Evolutionary conservation across 2,888 invertebrate species (phyloP).

Genomic region (Polydrusus cervinus): DNA sequence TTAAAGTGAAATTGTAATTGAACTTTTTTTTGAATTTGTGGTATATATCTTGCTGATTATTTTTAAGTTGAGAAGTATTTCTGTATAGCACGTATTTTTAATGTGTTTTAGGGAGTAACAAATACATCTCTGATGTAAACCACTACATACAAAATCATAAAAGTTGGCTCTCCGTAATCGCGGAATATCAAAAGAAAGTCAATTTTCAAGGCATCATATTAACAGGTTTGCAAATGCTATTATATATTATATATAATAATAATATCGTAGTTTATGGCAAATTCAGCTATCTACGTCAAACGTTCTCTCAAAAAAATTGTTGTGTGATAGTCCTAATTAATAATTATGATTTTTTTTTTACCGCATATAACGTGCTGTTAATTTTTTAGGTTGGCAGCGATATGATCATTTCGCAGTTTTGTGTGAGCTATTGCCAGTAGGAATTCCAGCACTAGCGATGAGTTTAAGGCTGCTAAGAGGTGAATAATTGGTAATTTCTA

Average conservation of each 20-base stretch:
- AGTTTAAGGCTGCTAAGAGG: constrained; percentile 72
- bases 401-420: constrained; percentile 83
- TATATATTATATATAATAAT: constrained; percentile 69
- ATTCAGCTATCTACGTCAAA: too few species aligned
- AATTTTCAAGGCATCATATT: constrained; percentile 79
- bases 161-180: constrained; percentile 79
- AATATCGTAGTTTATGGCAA: background rate
- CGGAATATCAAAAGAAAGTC: constrained; percentile 71
- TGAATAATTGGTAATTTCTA: constrained; percentile 31
- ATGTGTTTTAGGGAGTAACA: constrained; percentile 63
- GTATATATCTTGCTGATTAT: too few species aligned
- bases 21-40: too few species aligned
- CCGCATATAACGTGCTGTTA: too few species aligned
- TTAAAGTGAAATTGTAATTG: too few species aligned
- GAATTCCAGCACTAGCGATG: constrained; percentile 79
- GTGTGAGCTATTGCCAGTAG: constrained; percentile 79
- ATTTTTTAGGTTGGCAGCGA: constrained; percentile 74
- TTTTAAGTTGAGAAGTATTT: too few species aligned
- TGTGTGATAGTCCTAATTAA: background rate
- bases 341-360: background rate
- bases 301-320: too few species aligned
- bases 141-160: constrained; percentile 83
- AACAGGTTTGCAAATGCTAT: constrained; percentile 72
- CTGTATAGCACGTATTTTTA: too few species aligned
- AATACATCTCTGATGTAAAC: constrained; percentile 74